Evolutionary conservation across 2,113 vertebrate genomes (phyloP), one percentile per base, ranked within the genome.

Genomic region (Oryzias javanicus): DNA sequence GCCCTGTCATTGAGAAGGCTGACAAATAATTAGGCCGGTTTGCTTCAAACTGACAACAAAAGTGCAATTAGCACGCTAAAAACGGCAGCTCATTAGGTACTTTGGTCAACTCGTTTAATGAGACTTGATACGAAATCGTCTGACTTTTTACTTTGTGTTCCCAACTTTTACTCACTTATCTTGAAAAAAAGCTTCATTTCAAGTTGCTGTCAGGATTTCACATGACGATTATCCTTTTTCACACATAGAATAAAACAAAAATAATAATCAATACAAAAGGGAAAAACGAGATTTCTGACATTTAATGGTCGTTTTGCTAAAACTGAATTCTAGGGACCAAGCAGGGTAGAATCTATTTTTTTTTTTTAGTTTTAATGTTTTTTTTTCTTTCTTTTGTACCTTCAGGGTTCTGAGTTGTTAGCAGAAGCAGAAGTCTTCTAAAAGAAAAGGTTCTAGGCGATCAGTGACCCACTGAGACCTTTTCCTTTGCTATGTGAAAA

Each of bases 381-480:
- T 49, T 53, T 71, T 62, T 44, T 19, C 40, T 35, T 35, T 47
- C 63, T 64, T 58, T 60, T 22, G 22, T 22, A 22, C 65, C 51
- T 12, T 40, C 19, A 4, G 55, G 63, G 14, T 58, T 12, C 55
- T 66, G 56, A 64, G 64, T 56, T 79, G 81, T 79, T 74, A 54
- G 59, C 71, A 56, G 64, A 68, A 72, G 68, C 70, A 71, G 78
- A 84, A 61, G 73, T 55, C 73, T 64, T 77, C 27, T 19, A 29
- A 75, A 65, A 55, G 62, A 48, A 22, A 7, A 50, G 74, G 67
- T 78, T 58, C 72, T 1, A 47, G 52, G 70, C 60, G 74, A 49
- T 57, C 3, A 6, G 71, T 17, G 67, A 67, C 81, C 74, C 73
- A 67, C 79, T 74, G 78, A 66, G 55, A 53, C 71, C 60, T 50